phyloP scores from a whole-genome alignment of 2,888 invertebrate species.

The Noctua pronuba region DNA sequence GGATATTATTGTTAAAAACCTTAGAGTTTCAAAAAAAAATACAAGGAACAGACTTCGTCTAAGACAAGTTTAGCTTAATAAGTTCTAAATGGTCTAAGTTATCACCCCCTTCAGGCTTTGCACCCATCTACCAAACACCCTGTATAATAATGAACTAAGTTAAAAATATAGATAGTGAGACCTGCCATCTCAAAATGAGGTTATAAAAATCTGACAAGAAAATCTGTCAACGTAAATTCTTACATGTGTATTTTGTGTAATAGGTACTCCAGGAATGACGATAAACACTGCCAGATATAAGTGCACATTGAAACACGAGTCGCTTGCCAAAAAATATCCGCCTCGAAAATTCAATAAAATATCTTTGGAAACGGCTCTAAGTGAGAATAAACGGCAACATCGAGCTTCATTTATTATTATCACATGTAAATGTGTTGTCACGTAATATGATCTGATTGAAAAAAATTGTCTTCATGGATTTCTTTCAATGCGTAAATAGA shows the following conservation, averaged over 20 bases:
- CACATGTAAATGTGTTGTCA: background rate
- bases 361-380: conserved; percentile 7
- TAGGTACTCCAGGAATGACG: background rate
- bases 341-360: conserved; percentile 19
- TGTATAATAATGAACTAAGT: background rate
- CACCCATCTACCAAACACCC: no score
- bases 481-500: background rate
- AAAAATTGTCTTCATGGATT: background rate
- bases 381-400: conserved; percentile 3
- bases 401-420: background rate
- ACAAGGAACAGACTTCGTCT: no score
- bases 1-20: no score
- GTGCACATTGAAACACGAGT: conserved; percentile 1
- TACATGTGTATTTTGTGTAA: conserved; percentile 5
- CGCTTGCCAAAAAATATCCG: conserved; percentile 30
- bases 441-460: background rate
- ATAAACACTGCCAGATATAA: conserved; percentile 16
- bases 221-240: conserved; percentile 3
- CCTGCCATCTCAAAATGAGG: background rate
- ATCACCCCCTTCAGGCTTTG: no score
- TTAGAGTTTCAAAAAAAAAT: no score
- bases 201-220: background rate
- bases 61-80: no score
- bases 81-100: no score
- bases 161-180: background rate